Conservation (phyloP, 2,888 invertebrate species). For the Microctonus hyperodae region DNA sequence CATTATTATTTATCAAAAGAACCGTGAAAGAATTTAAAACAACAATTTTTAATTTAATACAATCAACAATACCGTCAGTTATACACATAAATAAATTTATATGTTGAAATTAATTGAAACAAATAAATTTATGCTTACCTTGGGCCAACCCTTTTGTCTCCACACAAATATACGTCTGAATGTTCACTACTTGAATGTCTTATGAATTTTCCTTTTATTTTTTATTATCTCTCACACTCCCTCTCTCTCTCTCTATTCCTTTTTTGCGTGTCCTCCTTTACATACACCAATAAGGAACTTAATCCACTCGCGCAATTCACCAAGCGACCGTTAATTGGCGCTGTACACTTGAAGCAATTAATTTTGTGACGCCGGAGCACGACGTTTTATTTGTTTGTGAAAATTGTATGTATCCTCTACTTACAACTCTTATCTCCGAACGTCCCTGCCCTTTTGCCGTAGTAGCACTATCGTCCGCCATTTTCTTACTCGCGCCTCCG, state of each 20-base stretch:
- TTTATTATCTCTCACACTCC: constrained; percentile 3
- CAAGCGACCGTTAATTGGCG: constrained; percentile 4
- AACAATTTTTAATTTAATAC: not conserved
- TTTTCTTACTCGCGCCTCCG: constrained; percentile 57
- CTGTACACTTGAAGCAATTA: not conserved
- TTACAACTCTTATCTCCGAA: constrained; percentile 52
- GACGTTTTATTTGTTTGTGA: constrained; percentile 37
- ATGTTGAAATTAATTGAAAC: constrained; percentile 14
- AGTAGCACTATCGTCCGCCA: constrained; percentile 58
- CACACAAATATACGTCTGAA: constrained; percentile 42
- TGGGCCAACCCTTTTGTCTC: constrained; percentile 54
- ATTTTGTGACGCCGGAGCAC: constrained; percentile 17
- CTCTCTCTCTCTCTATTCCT: constrained; percentile 1
- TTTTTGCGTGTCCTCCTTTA: not conserved
- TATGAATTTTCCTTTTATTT: constrained; percentile 21
- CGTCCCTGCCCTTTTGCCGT: constrained; percentile 62
- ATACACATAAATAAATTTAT: not conserved
- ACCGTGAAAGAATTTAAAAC: not conserved
- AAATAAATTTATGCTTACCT: constrained; percentile 51
- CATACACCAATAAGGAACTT: not conserved
- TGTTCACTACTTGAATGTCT: constrained; percentile 14
- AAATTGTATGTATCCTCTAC: constrained; percentile 45
- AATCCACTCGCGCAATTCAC: constrained; percentile 15
- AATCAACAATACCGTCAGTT: not conserved
- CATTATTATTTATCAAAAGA: not conserved